phyloP scores from a whole-genome alignment of 2,888 invertebrate species.

The Shargacucullia verbasci region DNA sequence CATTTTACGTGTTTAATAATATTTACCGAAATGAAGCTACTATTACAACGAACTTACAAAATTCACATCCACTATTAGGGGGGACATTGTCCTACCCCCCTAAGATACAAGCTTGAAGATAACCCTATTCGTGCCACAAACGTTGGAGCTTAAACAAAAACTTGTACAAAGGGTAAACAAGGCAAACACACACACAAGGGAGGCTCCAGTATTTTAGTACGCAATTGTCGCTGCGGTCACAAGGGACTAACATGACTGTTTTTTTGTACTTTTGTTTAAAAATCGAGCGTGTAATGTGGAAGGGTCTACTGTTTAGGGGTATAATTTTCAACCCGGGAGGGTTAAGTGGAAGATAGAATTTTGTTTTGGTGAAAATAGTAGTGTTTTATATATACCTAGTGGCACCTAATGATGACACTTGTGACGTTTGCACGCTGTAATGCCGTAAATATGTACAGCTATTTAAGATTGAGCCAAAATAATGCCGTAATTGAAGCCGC shows the following conservation, averaged over 20 bases:
- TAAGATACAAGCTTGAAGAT: slow-evolving; percentile 45
- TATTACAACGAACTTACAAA: not conserved
- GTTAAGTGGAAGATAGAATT: not conserved
- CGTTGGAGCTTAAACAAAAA: slow-evolving; percentile 58
- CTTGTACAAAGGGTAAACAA: slow-evolving; percentile 58
- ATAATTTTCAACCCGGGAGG: not conserved
- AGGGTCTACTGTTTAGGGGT: slow-evolving; percentile 47
- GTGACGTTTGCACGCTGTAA: no score
- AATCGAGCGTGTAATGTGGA: slow-evolving; percentile 52
- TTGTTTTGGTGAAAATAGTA: slow-evolving; percentile 3
- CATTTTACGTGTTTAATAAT: no score
- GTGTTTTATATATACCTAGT: no score
- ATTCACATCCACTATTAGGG: not conserved
- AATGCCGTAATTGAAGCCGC: no score
- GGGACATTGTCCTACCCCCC: slow-evolving; percentile 34
- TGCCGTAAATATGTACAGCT: no score
- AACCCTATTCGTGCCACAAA: slow-evolving; percentile 58
- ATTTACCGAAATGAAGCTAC: no score
- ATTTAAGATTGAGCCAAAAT: no score
- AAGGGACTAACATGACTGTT: slow-evolving; percentile 61
- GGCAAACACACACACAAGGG: slow-evolving; percentile 39
- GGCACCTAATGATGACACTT: no score
- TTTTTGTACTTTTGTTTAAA: slow-evolving; percentile 56
- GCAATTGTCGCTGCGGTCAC: slow-evolving; percentile 72
- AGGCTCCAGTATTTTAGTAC: slow-evolving; percentile 52